Evolutionary conservation across 2,888 invertebrate genomes (phyloP).

Genomic region (Aproaerema taeniolella): DNA sequence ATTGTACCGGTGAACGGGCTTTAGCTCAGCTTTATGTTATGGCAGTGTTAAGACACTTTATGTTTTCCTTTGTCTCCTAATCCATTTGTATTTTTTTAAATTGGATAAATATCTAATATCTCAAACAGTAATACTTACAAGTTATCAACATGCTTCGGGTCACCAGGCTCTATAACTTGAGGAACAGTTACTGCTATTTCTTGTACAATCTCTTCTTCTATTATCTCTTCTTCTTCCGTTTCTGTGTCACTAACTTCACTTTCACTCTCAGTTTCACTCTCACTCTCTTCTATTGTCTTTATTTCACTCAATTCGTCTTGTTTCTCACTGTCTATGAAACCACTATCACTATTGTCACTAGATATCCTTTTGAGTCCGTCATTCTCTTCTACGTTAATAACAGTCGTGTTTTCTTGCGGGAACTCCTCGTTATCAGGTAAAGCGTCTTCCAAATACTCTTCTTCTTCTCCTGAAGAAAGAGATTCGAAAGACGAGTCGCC

Average conservation of each 20-base stretch:
- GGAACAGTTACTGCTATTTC: conserved; percentile 21
- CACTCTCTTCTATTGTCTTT: conserved; percentile 27
- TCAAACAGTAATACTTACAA: no score
- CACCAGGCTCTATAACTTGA: conserved; percentile 17
- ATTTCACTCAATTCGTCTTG: conserved; percentile 42
- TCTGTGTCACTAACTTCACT: conserved; percentile 40
- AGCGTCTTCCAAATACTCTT: conserved; percentile 52
- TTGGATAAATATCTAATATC: no score
- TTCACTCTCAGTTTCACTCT: conserved; percentile 29
- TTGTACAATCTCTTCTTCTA: conserved; percentile 27
- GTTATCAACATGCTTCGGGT: conserved; percentile 6
- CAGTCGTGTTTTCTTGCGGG: conserved; percentile 47
- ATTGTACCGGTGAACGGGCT: no score
- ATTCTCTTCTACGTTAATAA: conserved; percentile 39
- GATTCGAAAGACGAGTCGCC: conserved; percentile 63
- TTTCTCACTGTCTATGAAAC: conserved; percentile 63
- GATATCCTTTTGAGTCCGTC: conserved; percentile 50
- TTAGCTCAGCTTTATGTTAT: no score
- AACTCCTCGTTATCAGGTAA: conserved; percentile 47
- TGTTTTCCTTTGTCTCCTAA: no score
- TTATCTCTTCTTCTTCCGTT: conserved; percentile 42
- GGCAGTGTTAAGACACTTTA: no score
- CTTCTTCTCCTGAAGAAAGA: conserved; percentile 51
- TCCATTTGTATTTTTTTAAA: no score
- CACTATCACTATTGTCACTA: conserved; percentile 72